Evolutionary conservation across 1,140 invertebrate genomes (phyloP).

Genomic region (Drosophila lacertosa): DNA sequence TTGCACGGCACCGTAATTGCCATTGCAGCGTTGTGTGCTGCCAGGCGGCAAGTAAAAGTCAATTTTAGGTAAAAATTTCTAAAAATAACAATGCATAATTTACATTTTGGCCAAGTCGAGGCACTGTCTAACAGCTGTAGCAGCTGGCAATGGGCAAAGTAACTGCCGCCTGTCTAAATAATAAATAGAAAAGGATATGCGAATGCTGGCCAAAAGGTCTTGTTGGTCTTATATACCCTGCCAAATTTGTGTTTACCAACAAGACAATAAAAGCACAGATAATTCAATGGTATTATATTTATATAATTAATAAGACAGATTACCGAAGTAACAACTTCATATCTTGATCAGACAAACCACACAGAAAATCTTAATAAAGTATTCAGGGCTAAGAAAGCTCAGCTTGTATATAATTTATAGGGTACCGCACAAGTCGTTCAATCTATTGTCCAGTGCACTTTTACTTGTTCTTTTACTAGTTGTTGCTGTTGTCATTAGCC

Average conservation of each 20-base stretch:
- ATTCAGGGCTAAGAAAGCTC: too few species aligned
- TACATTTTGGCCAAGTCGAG: slow-evolving; percentile 52
- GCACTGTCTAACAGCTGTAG: slow-evolving; percentile 57
- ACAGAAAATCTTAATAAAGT: too few species aligned
- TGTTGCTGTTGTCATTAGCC: slow-evolving; percentile 73
- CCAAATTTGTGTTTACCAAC: too few species aligned
- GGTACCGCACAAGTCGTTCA: too few species aligned
- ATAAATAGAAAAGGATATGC: slow-evolving; percentile 71
- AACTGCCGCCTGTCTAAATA: slow-evolving; percentile 75
- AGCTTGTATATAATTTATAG: too few species aligned
- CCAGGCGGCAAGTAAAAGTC: slow-evolving; percentile 43
- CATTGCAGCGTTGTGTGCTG: slow-evolving; percentile 42
- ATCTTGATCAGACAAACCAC: too few species aligned
- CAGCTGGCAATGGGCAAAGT: slow-evolving; percentile 64
- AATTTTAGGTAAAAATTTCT: slow-evolving; percentile 70
- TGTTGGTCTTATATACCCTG: background rate
- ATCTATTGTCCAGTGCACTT: too few species aligned
- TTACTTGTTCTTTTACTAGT: slow-evolving; percentile 24
- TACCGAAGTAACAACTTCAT: too few species aligned
- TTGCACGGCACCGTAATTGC: slow-evolving; percentile 62
- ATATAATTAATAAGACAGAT: too few species aligned
- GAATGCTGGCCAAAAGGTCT: slow-evolving; percentile 35
- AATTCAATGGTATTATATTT: too few species aligned
- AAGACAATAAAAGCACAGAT: too few species aligned
- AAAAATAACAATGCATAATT: slow-evolving; percentile 81